Base-by-base conservation (phyloP, 2,888 invertebrate genomes). In the Panopea generosa region DNA sequence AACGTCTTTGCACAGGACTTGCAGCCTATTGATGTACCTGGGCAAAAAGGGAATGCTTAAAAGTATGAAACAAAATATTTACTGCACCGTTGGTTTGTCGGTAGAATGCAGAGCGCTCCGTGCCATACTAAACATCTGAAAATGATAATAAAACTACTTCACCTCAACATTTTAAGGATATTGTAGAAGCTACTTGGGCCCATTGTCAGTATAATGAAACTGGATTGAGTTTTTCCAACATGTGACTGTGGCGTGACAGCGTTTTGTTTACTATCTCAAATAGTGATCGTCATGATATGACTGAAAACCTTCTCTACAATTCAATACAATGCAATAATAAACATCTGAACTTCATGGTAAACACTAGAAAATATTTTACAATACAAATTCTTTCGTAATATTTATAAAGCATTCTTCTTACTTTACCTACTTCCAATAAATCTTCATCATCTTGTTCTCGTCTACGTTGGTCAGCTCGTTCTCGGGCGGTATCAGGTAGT, bases 1-100 rank as follows among this genome's bases (percentile, higher is more conserved):
- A 4, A 72, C 49, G 26, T 77, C 68, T 26, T 65, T 63, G 27
- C 77, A 77, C 22, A 76, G 49, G 4, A 38, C 55, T 26, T 76
- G 76, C 29, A 76, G 49, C 43, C 43, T 60, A 56, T 76, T 76
- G 38, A 76, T 61, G 18, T 76, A 76, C 47, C 76, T 76, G 60
- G 59, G 11, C 11, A 11, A 33, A 33, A 33, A 11, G 33, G 11
- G 33, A 33, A 7, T 33, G 11, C 4, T 7, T 33, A 33, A 7
- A 33, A 33, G 11, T 33, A 33, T 33, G 11, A n/a, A n/a, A n/a
- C n/a, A n/a, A n/a, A n/a, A n/a, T n/a, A n/a, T n/a, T n/a, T n/a
- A n/a, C n/a, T n/a, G n/a, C n/a, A n/a, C n/a, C n/a, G n/a, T n/a
- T n/a, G n/a, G n/a, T n/a, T n/a, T n/a, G n/a, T n/a, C n/a, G n/a